These are phyloP conservation scores for Caenorhabditis becei DNA, from an alignment of 2,888 invertebrate genomes.

Conservation along the genomic window DNA sequence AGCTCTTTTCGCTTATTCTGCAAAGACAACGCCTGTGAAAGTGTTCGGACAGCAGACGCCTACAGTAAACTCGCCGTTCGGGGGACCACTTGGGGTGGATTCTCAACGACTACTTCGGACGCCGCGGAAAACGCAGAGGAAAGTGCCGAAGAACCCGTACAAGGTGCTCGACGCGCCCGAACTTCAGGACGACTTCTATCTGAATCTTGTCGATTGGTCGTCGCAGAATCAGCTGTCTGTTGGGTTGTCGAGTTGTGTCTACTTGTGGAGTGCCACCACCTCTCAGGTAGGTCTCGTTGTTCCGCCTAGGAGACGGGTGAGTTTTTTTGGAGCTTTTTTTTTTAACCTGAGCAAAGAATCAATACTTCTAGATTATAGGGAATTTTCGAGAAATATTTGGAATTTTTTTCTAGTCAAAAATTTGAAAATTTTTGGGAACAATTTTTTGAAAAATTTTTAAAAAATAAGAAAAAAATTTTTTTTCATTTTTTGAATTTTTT, in stretches of 20 bases:
- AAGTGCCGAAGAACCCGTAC: constrained; percentile 98
- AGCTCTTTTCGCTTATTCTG: constrained; percentile 68
- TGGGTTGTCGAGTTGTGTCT: constrained; percentile 96
- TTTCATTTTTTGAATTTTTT: too few relatives aligned
- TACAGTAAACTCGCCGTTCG: constrained; percentile 52
- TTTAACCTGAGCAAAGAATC: too few relatives aligned
- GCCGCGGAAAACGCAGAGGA: constrained; percentile 96
- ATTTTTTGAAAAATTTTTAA: too few relatives aligned
- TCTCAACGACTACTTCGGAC: constrained; percentile 95
- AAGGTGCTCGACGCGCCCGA: constrained; percentile 96
- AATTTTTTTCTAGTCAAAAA: too few relatives aligned
- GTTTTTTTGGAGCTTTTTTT: background rate
- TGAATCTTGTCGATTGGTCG: constrained; percentile 99
- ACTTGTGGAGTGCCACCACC: constrained; percentile 98
- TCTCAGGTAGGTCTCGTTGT: constrained; percentile 86
- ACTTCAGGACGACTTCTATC: constrained; percentile 97
- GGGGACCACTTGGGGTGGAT: constrained; percentile 94
- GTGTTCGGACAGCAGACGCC: constrained; percentile 8
- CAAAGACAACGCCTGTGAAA: constrained; percentile 73
- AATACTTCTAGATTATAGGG: too few relatives aligned
- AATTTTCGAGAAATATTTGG: background rate
- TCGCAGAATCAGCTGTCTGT: constrained; percentile 98
- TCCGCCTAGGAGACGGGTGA: background rate
- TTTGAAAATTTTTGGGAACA: too few relatives aligned
- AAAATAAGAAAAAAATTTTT: too few relatives aligned